phyloP scores from a whole-genome alignment of 2,113 vertebrate genomes.

The Orycteropus afer region DNA sequence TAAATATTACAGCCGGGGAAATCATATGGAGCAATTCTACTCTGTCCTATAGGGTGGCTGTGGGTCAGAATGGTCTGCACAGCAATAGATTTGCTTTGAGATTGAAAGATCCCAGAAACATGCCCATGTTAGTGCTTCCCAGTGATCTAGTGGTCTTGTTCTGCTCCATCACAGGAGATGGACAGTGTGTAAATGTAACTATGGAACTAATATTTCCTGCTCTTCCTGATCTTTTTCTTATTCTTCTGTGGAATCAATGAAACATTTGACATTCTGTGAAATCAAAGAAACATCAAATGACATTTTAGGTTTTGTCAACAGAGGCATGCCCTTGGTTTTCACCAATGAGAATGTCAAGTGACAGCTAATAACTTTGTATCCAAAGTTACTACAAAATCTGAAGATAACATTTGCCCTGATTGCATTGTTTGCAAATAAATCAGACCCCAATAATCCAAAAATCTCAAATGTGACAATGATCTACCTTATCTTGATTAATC shows the following conservation, averaged over 20 bases:
- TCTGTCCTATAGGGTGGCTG: neutral
- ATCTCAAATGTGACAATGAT: neutral
- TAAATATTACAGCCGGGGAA: neutral
- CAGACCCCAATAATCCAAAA: neutral
- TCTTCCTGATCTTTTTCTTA: neutral
- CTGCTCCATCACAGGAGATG: neutral
- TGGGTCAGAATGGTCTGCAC: neutral
- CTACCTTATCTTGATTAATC: neutral
- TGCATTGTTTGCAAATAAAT: neutral
- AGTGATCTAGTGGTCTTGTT: neutral
- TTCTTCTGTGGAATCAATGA: neutral
- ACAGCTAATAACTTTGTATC: neutral
- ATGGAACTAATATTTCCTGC: neutral
- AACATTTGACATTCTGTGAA: neutral
- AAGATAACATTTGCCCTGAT: neutral
- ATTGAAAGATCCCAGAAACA: neutral
- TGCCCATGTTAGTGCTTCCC: neutral
- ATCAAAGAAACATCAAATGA: neutral
- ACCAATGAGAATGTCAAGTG: neutral
- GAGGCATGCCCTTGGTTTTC: neutral
- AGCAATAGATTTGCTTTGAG: neutral
- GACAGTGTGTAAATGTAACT: neutral
- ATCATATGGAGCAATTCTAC: neutral
- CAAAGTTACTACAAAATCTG: conserved; percentile 3
- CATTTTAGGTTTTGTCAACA: neutral